Percentiles rank a stretch among this genome's conserved stretches.
Evolutionary conservation across 2,113 vertebrate genomes (phyloP).

Genomic region (Indri indri): DNA sequence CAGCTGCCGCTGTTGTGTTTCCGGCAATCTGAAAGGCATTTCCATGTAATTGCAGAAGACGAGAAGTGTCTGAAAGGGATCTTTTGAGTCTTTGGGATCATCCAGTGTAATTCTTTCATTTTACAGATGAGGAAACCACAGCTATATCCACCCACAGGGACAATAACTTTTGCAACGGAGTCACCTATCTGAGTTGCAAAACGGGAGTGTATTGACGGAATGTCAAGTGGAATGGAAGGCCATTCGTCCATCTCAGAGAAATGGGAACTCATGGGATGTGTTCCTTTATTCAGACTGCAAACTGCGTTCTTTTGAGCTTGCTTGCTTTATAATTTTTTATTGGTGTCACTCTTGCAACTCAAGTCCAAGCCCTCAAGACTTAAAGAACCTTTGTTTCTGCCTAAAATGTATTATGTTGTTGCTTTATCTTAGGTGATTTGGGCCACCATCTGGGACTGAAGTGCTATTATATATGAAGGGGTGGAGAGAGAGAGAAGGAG

Average conservation of each 20-base stretch:
- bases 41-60: background rate
- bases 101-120: background rate
- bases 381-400: background rate
- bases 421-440: constrained; percentile 5
- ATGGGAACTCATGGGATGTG: background rate
- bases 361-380: background rate
- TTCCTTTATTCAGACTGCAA: background rate
- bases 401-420: background rate
- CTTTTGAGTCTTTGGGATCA: background rate
- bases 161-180: background rate
- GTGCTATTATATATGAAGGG: background rate
- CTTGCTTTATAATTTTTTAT: background rate
- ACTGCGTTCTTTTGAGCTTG: background rate
- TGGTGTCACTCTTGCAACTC: background rate
- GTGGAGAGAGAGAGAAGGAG: background rate
- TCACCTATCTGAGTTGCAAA: background rate
- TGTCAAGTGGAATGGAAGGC: background rate
- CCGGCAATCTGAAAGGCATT: background rate
- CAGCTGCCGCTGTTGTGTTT: background rate
- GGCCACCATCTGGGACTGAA: background rate
- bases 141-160: background rate
- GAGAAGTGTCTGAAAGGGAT: background rate
- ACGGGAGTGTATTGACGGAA: background rate
- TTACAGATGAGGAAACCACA: background rate
- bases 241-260: background rate